phyloP scores from a whole-genome alignment of 2,113 vertebrate species.

The Patagioenas fasciata region DNA sequence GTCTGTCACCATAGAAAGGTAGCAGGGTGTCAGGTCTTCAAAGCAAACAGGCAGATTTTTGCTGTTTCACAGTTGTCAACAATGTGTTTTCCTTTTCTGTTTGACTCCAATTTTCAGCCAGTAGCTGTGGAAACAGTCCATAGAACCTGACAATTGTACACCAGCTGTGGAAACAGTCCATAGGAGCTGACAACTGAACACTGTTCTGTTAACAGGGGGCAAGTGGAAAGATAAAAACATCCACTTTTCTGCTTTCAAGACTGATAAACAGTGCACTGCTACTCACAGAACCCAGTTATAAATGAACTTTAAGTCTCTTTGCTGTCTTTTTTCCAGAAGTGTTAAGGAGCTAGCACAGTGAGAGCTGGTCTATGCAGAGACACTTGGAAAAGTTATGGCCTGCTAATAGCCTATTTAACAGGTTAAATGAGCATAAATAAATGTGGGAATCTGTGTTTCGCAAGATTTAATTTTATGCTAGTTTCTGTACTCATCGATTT shows the following conservation, averaged over 20 bases:
- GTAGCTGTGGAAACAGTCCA: not conserved
- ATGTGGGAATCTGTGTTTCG: not conserved
- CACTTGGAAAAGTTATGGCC: not conserved
- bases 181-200: not conserved
- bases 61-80: not conserved
- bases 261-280: not conserved
- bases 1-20: not conserved
- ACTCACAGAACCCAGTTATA: not conserved
- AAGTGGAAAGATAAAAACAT: not conserved
- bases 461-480: not conserved
- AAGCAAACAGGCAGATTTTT: not conserved
- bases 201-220: not conserved
- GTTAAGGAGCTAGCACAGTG: not conserved
- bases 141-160: not conserved
- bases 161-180: not conserved
- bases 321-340: not conserved
- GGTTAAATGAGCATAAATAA: constrained; percentile 25
- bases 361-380: not conserved
- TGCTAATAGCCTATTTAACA: constrained; percentile 15
- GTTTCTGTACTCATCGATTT: not conserved
- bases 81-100: not conserved
- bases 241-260: not conserved
- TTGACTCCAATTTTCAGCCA: not conserved
- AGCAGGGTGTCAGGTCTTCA: not conserved
- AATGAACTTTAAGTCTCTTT: constrained; percentile 6